Evolutionary conservation across 2,888 invertebrate species (phyloP).

Genomic region (Noctuana brunneofusca): DNA sequence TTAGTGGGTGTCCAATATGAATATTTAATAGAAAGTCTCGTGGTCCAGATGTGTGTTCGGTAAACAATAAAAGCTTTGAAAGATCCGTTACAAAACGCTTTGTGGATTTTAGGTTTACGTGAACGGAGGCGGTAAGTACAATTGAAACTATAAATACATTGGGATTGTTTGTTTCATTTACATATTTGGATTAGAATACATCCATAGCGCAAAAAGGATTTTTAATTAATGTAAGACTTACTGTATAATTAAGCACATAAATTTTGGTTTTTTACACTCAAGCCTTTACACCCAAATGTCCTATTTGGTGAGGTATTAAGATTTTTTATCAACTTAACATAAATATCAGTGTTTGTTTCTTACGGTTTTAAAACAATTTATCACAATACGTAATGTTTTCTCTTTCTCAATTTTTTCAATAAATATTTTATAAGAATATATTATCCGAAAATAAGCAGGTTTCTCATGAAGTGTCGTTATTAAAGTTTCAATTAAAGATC

Average conservation of each 20-base stretch:
- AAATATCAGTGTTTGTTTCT: too few species aligned
- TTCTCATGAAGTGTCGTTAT: slow-evolving; percentile 16
- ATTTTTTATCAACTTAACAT: too few species aligned
- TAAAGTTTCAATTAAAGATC: slow-evolving; percentile 41
- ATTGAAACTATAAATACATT: slow-evolving; percentile 40
- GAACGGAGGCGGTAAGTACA: slow-evolving; percentile 64
- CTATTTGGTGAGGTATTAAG: neutral
- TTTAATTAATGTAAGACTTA: slow-evolving; percentile 5
- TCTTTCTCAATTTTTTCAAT: too few species aligned
- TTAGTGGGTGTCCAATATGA: slow-evolving; percentile 80
- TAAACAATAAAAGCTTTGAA: slow-evolving; percentile 72
- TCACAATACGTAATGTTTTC: too few species aligned
- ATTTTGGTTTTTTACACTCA: neutral
- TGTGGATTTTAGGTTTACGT: slow-evolving; percentile 69
- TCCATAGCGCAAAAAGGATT: slow-evolving; percentile 22
- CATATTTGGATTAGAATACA: slow-evolving; percentile 26
- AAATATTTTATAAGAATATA: too few species aligned
- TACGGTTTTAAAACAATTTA: neutral
- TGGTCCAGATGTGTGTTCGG: slow-evolving; percentile 76
- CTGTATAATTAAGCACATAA: neutral
- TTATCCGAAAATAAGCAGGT: neutral
- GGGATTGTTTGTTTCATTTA: slow-evolving; percentile 31
- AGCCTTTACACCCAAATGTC: too few species aligned
- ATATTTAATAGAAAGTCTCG: slow-evolving; percentile 79
- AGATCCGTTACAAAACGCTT: slow-evolving; percentile 67